These are phyloP conservation scores for Dendrolimus punctatus DNA, from an alignment of 1,140 invertebrate species.

Conservation along the genomic window DNA sequence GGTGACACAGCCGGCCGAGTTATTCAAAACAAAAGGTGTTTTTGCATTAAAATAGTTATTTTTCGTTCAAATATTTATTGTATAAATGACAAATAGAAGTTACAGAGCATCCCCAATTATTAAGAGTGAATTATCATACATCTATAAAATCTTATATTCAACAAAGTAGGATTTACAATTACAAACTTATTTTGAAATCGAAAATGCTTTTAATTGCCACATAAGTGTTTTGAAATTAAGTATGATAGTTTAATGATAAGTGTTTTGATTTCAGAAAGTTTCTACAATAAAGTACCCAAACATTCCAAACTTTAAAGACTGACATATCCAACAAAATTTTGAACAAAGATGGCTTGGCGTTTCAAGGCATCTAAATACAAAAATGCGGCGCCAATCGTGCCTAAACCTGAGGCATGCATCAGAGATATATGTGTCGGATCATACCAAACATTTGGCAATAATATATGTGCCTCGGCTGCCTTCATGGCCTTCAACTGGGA, in stretches of 20 bases:
- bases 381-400: constrained; percentile 94
- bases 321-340: constrained; percentile 44
- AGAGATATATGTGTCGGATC: constrained; percentile 91
- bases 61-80: too few relatives aligned
- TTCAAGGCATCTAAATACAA: constrained; percentile 98
- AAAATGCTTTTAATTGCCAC: too few relatives aligned
- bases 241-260: too few relatives aligned
- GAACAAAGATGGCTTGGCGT: constrained; percentile 88
- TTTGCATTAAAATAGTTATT: constrained; percentile 1
- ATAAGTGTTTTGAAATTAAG: too few relatives aligned
- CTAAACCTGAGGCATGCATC: constrained; percentile 92
- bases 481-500: constrained; percentile 97
- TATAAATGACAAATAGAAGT: too few relatives aligned
- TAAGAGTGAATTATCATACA: too few relatives aligned
- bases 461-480: constrained; percentile 91
- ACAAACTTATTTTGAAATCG: too few relatives aligned
- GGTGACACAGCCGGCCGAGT: constrained; percentile 45
- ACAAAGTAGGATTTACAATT: too few relatives aligned
- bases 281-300: constrained; percentile 11
- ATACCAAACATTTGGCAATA: constrained; percentile 94
- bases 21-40: constrained; percentile 66
- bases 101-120: too few relatives aligned
- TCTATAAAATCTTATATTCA: too few relatives aligned
- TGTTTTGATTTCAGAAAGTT: neutral
- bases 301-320: constrained; percentile 65